phyloP scores from a whole-genome alignment of 2,797 vertebrate species.

The Antennarius maculatus region DNA sequence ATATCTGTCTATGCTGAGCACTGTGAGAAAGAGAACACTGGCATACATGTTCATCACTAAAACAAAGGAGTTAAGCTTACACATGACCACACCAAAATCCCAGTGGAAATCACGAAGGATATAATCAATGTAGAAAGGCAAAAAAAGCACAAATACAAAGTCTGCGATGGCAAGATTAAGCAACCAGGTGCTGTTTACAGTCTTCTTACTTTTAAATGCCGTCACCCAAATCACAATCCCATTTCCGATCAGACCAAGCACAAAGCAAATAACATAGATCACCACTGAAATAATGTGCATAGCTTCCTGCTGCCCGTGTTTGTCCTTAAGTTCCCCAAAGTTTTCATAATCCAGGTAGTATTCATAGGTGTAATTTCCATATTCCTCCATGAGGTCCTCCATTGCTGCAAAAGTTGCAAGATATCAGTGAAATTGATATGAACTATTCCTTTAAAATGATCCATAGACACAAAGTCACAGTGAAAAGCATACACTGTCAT shows the following conservation, averaged over 20 bases:
- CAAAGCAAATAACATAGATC: conserved; percentile 87
- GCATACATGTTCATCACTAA: conserved; percentile 94
- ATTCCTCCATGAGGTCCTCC: conserved; percentile 59
- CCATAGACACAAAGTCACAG: background rate
- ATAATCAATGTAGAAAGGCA: conserved; percentile 93
- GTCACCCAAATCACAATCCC: conserved; percentile 94
- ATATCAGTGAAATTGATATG: conserved; percentile 23
- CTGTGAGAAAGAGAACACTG: conserved; percentile 92
- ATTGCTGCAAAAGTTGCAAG: conserved; percentile 48
- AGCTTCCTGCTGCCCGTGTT: conserved; percentile 73
- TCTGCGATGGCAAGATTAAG: conserved; percentile 94
- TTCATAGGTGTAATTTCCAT: conserved; percentile 78
- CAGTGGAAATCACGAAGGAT: conserved; percentile 92
- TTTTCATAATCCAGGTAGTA: conserved; percentile 85
- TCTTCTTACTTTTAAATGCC: conserved; percentile 90
- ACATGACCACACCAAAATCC: conserved; percentile 89
- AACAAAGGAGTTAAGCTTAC: conserved; percentile 94
- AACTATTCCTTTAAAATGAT: conserved; percentile 5
- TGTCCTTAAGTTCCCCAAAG: conserved; percentile 75
- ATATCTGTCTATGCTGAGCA: conserved; percentile 92
- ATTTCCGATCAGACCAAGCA: conserved; percentile 91
- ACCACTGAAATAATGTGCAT: conserved; percentile 89
- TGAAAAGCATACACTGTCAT: background rate
- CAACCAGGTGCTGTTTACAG: conserved; percentile 91
- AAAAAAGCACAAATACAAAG: conserved; percentile 92